Evolutionary conservation across 2,113 vertebrate genomes (phyloP).

Genomic region (Vidua macroura): DNA sequence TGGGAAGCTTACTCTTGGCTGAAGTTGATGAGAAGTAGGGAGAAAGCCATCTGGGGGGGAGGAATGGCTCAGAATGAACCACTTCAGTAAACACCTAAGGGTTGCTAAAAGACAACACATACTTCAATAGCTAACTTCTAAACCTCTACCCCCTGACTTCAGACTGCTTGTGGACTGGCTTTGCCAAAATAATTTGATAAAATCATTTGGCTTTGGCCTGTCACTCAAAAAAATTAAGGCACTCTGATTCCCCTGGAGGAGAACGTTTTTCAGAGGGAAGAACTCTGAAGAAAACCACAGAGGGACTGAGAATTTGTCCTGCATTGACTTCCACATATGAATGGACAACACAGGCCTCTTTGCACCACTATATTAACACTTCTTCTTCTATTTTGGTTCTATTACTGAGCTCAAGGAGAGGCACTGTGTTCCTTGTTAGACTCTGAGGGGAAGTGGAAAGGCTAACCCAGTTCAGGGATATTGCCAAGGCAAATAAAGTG

Average conservation of each 20-base stretch:
- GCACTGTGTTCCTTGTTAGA: background rate
- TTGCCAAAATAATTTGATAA: background rate
- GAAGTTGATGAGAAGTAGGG: background rate
- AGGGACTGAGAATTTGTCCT: background rate
- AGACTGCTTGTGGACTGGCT: background rate
- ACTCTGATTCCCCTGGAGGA: background rate
- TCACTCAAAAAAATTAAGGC: background rate
- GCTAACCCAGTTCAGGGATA: background rate
- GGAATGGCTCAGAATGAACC: background rate
- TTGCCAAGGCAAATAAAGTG: background rate
- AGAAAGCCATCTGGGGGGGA: background rate
- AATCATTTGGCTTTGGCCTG: background rate
- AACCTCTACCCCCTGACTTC: background rate
- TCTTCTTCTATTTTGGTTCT: background rate
- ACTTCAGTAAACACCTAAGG: background rate
- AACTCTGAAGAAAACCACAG: background rate
- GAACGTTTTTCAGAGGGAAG: background rate
- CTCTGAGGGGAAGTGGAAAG: background rate
- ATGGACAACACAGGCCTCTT: background rate
- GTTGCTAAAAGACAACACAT: background rate
- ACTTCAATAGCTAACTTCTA: background rate
- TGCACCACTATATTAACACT: background rate
- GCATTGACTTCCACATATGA: background rate
- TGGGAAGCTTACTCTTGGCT: background rate
- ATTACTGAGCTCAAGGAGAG: background rate